Conservation (phyloP, 2,113 vertebrate species). For the Rhea pennata region DNA sequence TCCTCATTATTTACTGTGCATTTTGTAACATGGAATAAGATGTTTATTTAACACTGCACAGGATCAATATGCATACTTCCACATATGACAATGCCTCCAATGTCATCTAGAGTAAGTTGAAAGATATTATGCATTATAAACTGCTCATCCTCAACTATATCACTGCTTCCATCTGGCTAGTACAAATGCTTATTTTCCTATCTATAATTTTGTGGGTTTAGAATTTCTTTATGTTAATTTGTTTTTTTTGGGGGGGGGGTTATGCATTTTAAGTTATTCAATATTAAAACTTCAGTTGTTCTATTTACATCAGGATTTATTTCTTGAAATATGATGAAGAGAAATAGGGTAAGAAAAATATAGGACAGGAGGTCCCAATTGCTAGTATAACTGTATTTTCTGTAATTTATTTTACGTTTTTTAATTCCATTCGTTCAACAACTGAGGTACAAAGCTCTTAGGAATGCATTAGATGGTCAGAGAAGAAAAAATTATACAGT, state of each 20-base stretch:
- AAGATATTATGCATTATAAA: conserved; percentile 25
- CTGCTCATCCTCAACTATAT: conserved; percentile 3
- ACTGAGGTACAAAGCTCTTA: conserved; percentile 41
- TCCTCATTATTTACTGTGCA: not conserved
- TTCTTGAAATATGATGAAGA: conserved; percentile 46
- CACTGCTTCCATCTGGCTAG: conserved; percentile 1
- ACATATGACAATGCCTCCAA: not conserved
- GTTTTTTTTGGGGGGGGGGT: not conserved
- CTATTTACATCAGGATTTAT: conserved; percentile 51
- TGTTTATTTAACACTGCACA: not conserved
- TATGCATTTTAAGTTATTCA: conserved; percentile 48
- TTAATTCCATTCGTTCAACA: conserved; percentile 39
- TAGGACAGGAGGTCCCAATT: not conserved
- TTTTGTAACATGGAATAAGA: not conserved
- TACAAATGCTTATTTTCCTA: conserved; percentile 32
- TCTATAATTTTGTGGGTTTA: not conserved
- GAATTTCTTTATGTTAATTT: not conserved
- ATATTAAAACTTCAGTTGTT: conserved; percentile 44
- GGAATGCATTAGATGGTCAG: conserved; percentile 40
- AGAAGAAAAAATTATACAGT: not conserved
- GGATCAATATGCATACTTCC: not conserved
- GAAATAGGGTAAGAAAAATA: conserved; percentile 26
- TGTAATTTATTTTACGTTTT: conserved; percentile 31
- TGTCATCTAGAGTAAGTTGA: conserved; percentile 1
- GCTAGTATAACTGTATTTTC: conserved; percentile 41